A percentile compares a stretch with the other conserved stretches of the same genome.
phyloP scores from a whole-genome alignment of 2,888 invertebrate species.

The Alviniconcha strummeri region DNA sequence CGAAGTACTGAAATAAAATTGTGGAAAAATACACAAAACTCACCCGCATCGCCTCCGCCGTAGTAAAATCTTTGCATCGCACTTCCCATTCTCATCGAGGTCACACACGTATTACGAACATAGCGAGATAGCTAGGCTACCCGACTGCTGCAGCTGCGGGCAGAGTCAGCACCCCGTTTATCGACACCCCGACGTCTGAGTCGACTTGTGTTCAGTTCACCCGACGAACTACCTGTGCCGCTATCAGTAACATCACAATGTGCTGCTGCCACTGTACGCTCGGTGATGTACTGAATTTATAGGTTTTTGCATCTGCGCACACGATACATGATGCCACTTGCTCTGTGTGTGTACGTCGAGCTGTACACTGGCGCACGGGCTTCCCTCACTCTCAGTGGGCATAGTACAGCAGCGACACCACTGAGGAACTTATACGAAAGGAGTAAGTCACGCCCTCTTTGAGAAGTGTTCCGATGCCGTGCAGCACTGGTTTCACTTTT shows the following conservation, averaged over 20 bases:
- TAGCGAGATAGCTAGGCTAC: background rate
- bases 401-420: too few relatives aligned
- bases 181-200: background rate
- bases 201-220: background rate
- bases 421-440: too few relatives aligned
- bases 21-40: too few relatives aligned
- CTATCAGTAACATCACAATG: background rate
- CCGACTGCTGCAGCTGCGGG: background rate
- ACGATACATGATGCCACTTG: background rate
- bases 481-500: too few relatives aligned
- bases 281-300: background rate
- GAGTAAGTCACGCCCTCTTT: too few relatives aligned
- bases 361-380: too few relatives aligned
- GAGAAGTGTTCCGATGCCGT: too few relatives aligned
- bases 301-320: background rate
- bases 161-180: background rate
- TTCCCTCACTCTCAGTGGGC: too few relatives aligned
- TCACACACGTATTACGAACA: background rate
- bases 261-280: background rate
- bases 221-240: background rate
- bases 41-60: background rate
- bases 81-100: background rate
- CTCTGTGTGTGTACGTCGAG: background rate
- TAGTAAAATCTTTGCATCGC: constrained; percentile 7
- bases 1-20: too few relatives aligned